A percentile compares a stretch with the other conserved stretches of the same genome.
These are phyloP conservation scores for Agrotis ipsilon DNA, from an alignment of 2,888 invertebrate genomes.

Conservation along the genomic window DNA sequence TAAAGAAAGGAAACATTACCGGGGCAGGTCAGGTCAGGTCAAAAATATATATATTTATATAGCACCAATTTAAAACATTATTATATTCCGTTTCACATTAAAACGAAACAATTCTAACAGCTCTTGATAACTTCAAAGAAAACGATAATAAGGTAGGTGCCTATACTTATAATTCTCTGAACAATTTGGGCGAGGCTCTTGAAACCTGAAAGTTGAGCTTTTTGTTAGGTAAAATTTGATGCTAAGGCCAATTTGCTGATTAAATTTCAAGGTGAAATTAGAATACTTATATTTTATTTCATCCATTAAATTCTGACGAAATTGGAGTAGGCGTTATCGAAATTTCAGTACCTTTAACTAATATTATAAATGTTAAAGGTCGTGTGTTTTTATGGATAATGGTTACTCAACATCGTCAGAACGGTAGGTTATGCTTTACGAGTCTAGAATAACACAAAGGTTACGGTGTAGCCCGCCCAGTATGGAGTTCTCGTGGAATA, in stretches of 20 bases:
- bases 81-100: conserved; percentile 50
- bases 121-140: conserved; percentile 48
- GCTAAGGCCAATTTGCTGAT: conserved; percentile 1
- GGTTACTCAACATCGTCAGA: too few relatives aligned
- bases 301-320: background rate
- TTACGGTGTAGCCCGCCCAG: too few relatives aligned
- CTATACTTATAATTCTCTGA: conserved; percentile 5
- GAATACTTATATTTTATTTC: background rate
- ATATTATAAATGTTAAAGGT: too few relatives aligned
- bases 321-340: background rate
- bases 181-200: background rate
- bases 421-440: too few relatives aligned
- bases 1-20: conserved; percentile 35
- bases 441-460: too few relatives aligned
- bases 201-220: conserved; percentile 6
- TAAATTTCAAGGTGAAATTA: background rate
- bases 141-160: conserved; percentile 8
- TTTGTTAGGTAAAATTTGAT: background rate
- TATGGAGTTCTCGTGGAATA: too few relatives aligned
- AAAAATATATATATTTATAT: conserved; percentile 23
- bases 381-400: too few relatives aligned
- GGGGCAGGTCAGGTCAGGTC: conserved; percentile 49
- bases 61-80: conserved; percentile 17
- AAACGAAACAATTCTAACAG: conserved; percentile 41
- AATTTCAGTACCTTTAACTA: background rate